A percentile compares a stretch with the other conserved stretches of the same genome.
Conservation (phyloP, 2,888 invertebrate species). For the Cantharis flavilabris region DNA sequence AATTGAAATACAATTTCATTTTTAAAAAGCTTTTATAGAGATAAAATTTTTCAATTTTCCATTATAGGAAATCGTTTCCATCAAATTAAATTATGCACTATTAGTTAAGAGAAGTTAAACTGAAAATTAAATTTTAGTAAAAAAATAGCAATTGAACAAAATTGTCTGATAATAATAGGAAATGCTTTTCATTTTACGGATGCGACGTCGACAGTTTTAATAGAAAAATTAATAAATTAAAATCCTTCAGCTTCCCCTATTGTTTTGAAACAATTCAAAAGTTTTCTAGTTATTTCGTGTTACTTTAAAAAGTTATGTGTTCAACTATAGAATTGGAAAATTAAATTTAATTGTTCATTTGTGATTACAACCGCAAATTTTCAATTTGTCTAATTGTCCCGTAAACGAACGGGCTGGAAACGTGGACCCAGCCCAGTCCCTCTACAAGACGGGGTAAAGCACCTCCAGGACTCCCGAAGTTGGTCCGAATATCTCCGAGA, state of each 20-base stretch:
- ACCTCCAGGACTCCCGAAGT: conserved; percentile 40
- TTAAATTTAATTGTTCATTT: conserved; percentile 15
- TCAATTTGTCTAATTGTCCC: conserved; percentile 28
- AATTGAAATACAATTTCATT: conserved; percentile 1
- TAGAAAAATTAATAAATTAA: background rate
- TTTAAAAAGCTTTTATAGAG: background rate
- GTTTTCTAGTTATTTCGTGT: conserved; percentile 7
- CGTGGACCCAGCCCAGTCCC: conserved; percentile 24
- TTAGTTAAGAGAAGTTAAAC: background rate
- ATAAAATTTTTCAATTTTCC: background rate
- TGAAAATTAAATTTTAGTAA: background rate
- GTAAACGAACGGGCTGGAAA: conserved; percentile 29
- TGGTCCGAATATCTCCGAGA: conserved; percentile 48
- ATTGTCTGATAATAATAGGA: background rate
- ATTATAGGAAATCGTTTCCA: background rate
- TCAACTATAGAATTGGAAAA: conserved; percentile 2
- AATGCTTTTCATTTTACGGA: background rate
- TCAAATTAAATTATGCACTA: background rate
- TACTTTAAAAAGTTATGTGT: conserved; percentile 3
- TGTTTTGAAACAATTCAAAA: background rate
- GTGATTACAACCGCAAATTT: conserved; percentile 26
- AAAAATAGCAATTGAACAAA: background rate
- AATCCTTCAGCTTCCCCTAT: background rate
- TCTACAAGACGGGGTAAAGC: conserved; percentile 29
- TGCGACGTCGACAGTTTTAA: background rate